These are phyloP conservation scores for Polydrusus pterygomalis DNA, from an alignment of 2,888 invertebrate species.

Conservation along the genomic window DNA sequence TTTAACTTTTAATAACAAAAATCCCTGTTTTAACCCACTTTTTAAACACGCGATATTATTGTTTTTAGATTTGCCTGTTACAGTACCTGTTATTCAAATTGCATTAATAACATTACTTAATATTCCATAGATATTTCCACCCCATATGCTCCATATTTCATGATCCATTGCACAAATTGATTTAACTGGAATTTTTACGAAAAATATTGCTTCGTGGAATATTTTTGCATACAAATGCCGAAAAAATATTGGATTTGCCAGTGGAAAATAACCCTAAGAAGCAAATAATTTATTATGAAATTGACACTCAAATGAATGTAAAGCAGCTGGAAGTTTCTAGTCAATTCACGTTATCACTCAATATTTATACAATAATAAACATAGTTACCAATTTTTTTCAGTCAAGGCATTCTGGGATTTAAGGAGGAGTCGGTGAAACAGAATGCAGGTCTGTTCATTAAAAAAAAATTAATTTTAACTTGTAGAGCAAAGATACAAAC, in stretches of 20 bases:
- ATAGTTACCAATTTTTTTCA: too few species aligned
- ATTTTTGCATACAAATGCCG: slow-evolving; percentile 1
- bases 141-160: background rate
- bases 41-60: background rate
- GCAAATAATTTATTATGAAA: background rate
- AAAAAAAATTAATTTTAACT: too few species aligned
- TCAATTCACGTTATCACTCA: too few species aligned
- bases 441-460: too few species aligned
- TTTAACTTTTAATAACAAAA: too few species aligned
- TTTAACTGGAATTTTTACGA: background rate
- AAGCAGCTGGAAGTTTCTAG: too few species aligned
- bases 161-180: slow-evolving; percentile 5
- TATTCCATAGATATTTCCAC: background rate
- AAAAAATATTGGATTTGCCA: background rate
- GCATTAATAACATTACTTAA: background rate
- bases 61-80: background rate
- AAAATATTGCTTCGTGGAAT: slow-evolving; percentile 1
- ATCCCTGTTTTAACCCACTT: too few species aligned
- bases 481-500: too few species aligned
- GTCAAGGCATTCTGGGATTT: too few species aligned
- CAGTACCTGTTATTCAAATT: background rate
- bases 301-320: too few species aligned
- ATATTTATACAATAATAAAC: too few species aligned
- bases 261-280: background rate
- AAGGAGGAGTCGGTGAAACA: too few species aligned